Base-by-base conservation (phyloP, 2,797 vertebrate genomes). In the Taeniopygia guttata region DNA sequence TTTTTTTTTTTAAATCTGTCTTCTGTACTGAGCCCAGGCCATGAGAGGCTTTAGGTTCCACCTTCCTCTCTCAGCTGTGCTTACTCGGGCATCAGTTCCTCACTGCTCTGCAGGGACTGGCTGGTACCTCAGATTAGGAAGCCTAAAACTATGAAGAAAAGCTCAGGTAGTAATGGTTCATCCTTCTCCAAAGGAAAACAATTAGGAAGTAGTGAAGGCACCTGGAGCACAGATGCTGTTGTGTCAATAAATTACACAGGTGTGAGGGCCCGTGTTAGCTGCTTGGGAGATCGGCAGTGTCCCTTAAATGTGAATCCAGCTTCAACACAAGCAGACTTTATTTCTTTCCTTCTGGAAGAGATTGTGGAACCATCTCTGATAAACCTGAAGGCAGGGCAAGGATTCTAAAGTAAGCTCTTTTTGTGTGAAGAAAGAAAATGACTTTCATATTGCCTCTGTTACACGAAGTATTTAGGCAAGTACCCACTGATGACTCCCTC, bases 351-450 rank as follows among this genome's bases (percentile, higher is more conserved):
- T 29, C 19, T 83, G 13, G 40, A 59, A 76, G 21, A 67, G 34
- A 13, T 0, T 67, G 12, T 54, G n/a, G 18, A 27, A 38, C 11
- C 0, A 11, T 7, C 5, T 56, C 38, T 34, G 12, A 30, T 72
- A n/a, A 76, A 22, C 20, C 18, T 43, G 19, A 76, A 56, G 16
- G 36, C 11, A 32, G 30, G 11, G 7, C 5, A 14, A 59, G 10
- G 2, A 2, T 19, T 62, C 8, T 38, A 34, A 76, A 25, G 23
- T 14, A 45, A 42, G 8, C 2, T 81, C 8, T 74, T 69, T 29
- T 3, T 2, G 0, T 2, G 1, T 11, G 29, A 43, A 34, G 9
- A 43, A 43, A 38, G 51, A 40, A 58, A 72, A 34, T 38, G 0
- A 15, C 12, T 83, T 70, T 32, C 16, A 0, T 48, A 2, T 25